These are phyloP conservation scores for Ostrea edulis DNA, from an alignment of 1,140 invertebrate genomes.

Conservation along the genomic window DNA sequence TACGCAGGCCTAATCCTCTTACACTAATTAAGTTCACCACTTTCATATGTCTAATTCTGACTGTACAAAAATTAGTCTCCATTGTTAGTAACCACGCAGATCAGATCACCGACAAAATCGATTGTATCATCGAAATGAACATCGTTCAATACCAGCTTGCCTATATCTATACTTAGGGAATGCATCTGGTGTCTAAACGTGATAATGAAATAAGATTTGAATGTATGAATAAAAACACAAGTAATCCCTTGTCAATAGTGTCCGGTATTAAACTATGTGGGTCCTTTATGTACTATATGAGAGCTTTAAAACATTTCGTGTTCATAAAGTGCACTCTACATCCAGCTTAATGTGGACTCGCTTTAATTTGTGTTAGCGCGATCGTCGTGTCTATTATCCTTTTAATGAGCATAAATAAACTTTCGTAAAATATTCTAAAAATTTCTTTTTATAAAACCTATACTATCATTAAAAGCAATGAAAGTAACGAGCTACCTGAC, in stretches of 20 bases:
- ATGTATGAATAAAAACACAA: not conserved
- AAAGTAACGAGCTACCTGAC: not conserved
- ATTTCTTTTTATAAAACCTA: no score
- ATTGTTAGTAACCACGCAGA: not conserved
- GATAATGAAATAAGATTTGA: not conserved
- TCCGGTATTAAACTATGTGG: not conserved
- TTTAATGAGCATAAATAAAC: not conserved
- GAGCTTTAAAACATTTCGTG: constrained; percentile 1
- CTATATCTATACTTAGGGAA: not conserved
- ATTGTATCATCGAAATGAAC: not conserved
- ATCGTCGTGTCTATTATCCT: no score
- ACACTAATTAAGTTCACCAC: not conserved
- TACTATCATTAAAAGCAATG: no score
- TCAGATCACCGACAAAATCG: no score
- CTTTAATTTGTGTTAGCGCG: no score
- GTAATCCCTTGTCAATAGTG: not conserved
- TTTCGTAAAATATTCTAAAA: not conserved
- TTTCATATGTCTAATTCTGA: not conserved
- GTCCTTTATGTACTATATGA: not conserved
- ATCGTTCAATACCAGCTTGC: not conserved
- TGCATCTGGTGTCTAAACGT: not conserved
- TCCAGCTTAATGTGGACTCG: no score
- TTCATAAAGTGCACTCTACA: no score
- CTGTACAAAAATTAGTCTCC: no score
- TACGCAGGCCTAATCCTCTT: not conserved